phyloP scores from a whole-genome alignment of 2,113 vertebrate species.

The Lophura nycthemera region DNA sequence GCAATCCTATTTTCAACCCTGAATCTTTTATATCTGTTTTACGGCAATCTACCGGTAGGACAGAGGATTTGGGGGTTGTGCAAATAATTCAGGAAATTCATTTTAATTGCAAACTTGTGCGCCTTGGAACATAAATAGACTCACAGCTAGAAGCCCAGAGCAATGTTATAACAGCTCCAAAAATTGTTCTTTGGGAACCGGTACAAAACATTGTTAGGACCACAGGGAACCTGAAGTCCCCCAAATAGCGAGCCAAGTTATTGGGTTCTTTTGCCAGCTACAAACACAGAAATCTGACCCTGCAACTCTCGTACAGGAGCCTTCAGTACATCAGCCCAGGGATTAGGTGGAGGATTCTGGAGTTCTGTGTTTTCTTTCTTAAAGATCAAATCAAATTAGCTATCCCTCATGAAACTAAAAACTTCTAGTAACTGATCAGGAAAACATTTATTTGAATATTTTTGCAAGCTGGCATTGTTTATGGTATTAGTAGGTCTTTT shows the following conservation, averaged over 20 bases:
- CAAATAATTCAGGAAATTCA: not conserved
- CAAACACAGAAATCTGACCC: not conserved
- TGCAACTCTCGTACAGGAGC: fast-evolving
- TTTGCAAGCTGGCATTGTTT: not conserved
- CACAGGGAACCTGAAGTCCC: not conserved
- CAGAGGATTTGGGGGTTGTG: not conserved
- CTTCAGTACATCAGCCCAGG: not conserved
- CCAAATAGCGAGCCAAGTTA: not conserved
- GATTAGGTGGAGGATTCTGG: not conserved
- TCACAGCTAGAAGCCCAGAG: not conserved
- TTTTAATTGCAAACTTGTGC: conserved; percentile 14
- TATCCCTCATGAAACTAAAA: not conserved
- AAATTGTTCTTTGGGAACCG: not conserved
- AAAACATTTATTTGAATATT: not conserved
- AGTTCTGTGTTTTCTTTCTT: not conserved
- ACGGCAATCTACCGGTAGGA: not conserved
- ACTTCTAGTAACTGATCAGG: not conserved
- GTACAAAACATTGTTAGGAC: not conserved
- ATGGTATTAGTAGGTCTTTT: not conserved
- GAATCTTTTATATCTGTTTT: not conserved
- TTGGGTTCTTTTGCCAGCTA: not conserved
- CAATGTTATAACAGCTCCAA: conserved; percentile 1
- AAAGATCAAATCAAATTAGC: not conserved
- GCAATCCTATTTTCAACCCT: not conserved
- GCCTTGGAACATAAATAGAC: not conserved